These are phyloP conservation scores for Athetis lepigone DNA, from an alignment of 2,888 invertebrate genomes.

Conservation along the genomic window DNA sequence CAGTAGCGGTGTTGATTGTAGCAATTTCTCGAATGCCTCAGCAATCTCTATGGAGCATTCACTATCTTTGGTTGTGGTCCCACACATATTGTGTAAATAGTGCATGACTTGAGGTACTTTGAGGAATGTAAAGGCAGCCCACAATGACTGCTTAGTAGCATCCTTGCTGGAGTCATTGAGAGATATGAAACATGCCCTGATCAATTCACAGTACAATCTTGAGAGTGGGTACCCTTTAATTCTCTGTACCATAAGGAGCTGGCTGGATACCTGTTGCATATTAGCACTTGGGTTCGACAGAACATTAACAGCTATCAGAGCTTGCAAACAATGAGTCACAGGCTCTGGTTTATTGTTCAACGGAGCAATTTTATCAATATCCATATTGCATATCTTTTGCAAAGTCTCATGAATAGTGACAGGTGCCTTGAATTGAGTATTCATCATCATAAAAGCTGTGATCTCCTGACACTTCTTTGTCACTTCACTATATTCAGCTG, in stretches of 20 bases:
- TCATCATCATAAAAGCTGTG: constrained; percentile 91
- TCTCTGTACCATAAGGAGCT: constrained; percentile 95
- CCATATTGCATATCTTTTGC: constrained; percentile 91
- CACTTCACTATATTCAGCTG: constrained; percentile 92
- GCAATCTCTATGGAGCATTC: constrained; percentile 94
- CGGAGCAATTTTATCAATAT: constrained; percentile 91
- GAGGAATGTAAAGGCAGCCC: constrained; percentile 98
- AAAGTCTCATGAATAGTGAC: constrained; percentile 91
- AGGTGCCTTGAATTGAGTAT: constrained; percentile 89
- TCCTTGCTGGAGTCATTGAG: constrained; percentile 96
- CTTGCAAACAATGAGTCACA: constrained; percentile 94
- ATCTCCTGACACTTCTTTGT: constrained; percentile 95
- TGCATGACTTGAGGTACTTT: constrained; percentile 96
- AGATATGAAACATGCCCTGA: constrained; percentile 97
- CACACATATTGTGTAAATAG: constrained; percentile 91
- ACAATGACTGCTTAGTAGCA: constrained; percentile 95
- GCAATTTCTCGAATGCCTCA: constrained; percentile 95
- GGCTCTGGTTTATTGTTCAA: constrained; percentile 91
- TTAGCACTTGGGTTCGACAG: constrained; percentile 96
- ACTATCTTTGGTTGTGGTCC: constrained; percentile 89
- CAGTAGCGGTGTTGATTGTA: constrained; percentile 95
- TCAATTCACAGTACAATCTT: constrained; percentile 96
- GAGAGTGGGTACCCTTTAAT: constrained; percentile 95
- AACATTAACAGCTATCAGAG: constrained; percentile 95
- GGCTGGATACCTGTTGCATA: constrained; percentile 94